These are phyloP conservation scores for Calonectris borealis DNA, from an alignment of 2,113 vertebrate species.

Conservation along the genomic window DNA sequence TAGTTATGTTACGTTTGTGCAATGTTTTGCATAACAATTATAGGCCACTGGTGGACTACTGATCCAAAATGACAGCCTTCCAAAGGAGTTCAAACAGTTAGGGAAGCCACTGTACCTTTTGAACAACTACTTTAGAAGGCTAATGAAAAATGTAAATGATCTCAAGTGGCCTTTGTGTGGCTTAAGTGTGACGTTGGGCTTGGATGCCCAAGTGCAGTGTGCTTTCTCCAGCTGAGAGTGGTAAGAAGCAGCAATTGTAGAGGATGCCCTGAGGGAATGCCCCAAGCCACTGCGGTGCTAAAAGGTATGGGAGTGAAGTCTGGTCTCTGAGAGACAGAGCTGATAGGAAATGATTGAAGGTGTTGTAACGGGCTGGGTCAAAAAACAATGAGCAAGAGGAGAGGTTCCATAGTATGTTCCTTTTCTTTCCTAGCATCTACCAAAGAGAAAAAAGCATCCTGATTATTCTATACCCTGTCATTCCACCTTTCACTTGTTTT, in stretches of 20 bases:
- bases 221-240: neutral
- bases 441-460: neutral
- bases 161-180: neutral
- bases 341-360: neutral
- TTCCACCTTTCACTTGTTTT: neutral
- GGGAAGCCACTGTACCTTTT: neutral
- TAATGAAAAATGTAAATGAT: conserved; percentile 16
- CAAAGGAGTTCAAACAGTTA: conserved; percentile 7
- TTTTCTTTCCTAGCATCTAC: neutral
- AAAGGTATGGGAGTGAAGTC: neutral
- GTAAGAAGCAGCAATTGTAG: neutral
- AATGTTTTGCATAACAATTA: conserved; percentile 22
- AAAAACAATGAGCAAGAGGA: neutral
- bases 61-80: conserved; percentile 3
- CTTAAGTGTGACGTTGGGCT: neutral
- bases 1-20: neutral
- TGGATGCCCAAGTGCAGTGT: neutral
- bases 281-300: neutral
- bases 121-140: neutral
- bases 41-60: neutral
- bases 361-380: neutral
- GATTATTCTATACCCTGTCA: neutral
- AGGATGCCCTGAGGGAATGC: neutral
- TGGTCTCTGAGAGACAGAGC: neutral
- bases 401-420: neutral